Percentiles rank a stretch among this genome's conserved stretches.
Conservation (phyloP, 2,888 invertebrate species). For the Xylota segnis region DNA sequence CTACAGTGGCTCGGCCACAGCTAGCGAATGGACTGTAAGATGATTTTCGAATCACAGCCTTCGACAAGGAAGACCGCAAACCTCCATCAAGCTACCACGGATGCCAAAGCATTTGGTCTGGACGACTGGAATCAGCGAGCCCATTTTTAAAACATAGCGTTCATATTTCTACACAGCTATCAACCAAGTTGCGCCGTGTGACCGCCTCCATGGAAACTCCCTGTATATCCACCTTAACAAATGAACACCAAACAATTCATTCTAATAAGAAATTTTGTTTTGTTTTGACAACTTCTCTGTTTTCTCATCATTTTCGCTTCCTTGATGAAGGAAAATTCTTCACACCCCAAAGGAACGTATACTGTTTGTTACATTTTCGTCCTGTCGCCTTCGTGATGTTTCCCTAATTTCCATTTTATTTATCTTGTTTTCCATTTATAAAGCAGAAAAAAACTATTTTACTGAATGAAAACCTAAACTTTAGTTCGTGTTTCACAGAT, state of each 20-base stretch:
- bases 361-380: slow-evolving; percentile 69
- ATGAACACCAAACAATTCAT: slow-evolving; percentile 51
- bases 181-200: neutral
- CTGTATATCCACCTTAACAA: slow-evolving; percentile 52
- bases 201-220: neutral
- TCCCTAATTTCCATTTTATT: slow-evolving; percentile 53
- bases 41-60: no score
- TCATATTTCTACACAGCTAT: no score
- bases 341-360: slow-evolving; percentile 63
- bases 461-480: slow-evolving; percentile 15
- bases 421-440: slow-evolving; percentile 36
- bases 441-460: slow-evolving; percentile 2
- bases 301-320: slow-evolving; percentile 32
- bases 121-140: no score
- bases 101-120: no score
- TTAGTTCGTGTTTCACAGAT: slow-evolving; percentile 10
- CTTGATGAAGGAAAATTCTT: slow-evolving; percentile 45
- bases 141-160: no score
- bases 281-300: slow-evolving; percentile 67
- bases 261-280: slow-evolving; percentile 67
- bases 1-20: no score
- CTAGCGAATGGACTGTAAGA: no score
- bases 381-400: slow-evolving; percentile 67
- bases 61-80: no score
- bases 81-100: no score